Evolutionary conservation across 2,797 vertebrate genomes (phyloP).

Genomic region (Remorina albescens): DNA sequence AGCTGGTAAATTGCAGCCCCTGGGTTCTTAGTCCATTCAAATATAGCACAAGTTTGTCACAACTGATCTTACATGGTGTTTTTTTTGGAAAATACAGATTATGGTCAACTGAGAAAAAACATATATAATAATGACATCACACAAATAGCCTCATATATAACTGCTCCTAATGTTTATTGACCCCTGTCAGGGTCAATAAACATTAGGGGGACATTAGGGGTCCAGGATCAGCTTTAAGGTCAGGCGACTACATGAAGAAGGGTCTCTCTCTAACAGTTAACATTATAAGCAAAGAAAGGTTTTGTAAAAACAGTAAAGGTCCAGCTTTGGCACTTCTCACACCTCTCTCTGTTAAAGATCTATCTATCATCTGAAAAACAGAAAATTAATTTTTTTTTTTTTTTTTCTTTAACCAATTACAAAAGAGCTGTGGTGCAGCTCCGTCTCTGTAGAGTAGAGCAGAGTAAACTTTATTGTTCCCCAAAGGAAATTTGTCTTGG

Average conservation of each 20-base stretch:
- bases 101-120: neutral
- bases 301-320: neutral
- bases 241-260: neutral
- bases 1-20: slow-evolving; percentile 29
- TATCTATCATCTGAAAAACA: neutral
- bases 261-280: neutral
- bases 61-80: neutral
- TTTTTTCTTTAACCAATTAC: neutral
- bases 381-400: neutral
- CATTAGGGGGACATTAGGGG: no score
- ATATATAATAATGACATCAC: neutral
- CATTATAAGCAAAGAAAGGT: neutral
- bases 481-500: no score
- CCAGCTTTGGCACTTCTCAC: neutral
- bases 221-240: neutral
- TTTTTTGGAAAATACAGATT: neutral
- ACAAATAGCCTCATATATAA: neutral
- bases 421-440: no score
- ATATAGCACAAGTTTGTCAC: slow-evolving; percentile 26
- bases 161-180: neutral
- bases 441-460: no score
- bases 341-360: neutral
- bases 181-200: no score
- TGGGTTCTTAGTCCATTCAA: slow-evolving; percentile 22
- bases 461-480: no score